Base-by-base conservation (phyloP, 2,113 vertebrate genomes). In the Progne subis region DNA sequence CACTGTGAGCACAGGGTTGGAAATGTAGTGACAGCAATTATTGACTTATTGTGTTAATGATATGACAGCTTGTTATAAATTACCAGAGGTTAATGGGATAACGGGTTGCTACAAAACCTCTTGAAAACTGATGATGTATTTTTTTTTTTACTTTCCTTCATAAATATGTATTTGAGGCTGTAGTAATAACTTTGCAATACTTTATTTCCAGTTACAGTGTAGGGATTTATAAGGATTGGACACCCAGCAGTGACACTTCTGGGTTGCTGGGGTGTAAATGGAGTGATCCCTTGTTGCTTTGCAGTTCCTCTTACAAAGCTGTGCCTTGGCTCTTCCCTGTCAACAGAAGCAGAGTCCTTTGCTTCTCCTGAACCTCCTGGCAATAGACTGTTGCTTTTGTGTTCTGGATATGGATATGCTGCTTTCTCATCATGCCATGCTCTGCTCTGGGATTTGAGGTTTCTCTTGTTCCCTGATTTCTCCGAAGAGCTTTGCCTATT, bases 61-160 rank as follows among this genome's bases (percentile, higher is more conserved):
- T 93, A 95, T 88, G 83, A 88, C 83, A 94, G 49, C 78, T 94
- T 94, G 72, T 91, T 97, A 96, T 79, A 88, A 60, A 95, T 97
- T 95, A 96, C 91, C 25, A 74, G 88, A 91, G 92, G 92, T 95
- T 97, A 97, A 96, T 96, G 93, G 79, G 67, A 87, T 96, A 96
- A 97, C 87, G 90, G 93, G 86, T 75, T 95, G 70, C 74, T 80
- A 68, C 86, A 75, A 93, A 96, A 89, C 55, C 78, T 82, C 82
- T 92, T 75, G 63, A 80, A 94, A 93, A 82, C 24, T 63, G 75
- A 86, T 90, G 87, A 89, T 90, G 31, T 64, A 61, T 86, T 95
- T 49, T 95, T 95, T 95, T 88, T 78, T 91, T 94, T 82, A 52
- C 82, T 92, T 90, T 52, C 34, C 92, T 83, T 90, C 72, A 88